A percentile compares a stretch with the other conserved stretches of the same genome.
Evolutionary conservation across 2,888 invertebrate genomes (phyloP).

Genomic region (Eledone cirrhosa): DNA sequence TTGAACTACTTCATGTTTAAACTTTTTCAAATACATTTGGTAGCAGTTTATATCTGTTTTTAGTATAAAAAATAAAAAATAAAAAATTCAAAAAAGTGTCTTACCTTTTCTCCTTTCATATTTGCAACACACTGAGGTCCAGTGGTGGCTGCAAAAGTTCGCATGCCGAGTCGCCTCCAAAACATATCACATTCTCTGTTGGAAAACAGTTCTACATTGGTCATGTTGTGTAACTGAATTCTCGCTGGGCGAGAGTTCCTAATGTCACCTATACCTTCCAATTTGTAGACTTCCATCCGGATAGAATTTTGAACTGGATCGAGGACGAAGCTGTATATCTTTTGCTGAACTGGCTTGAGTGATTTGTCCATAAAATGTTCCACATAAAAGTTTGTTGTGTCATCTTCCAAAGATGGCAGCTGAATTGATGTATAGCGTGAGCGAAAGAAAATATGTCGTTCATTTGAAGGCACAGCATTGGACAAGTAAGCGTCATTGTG

Average conservation of each 20-base stretch:
- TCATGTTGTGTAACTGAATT: constrained; percentile 36
- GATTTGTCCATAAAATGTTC: constrained; percentile 43
- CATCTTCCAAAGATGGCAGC: constrained; percentile 40
- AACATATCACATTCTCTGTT: constrained; percentile 51
- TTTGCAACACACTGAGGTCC: constrained; percentile 47
- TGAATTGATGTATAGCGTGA: constrained; percentile 45
- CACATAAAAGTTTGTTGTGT: constrained; percentile 46
- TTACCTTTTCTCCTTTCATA: constrained; percentile 46
- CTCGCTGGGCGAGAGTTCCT: constrained; percentile 34
- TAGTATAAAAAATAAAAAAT: too few species aligned
- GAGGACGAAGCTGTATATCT: constrained; percentile 44
- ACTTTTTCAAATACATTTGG: too few species aligned
- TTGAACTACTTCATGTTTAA: too few species aligned
- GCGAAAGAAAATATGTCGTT: constrained; percentile 33
- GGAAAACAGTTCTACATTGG: constrained; percentile 40
- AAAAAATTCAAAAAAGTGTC: too few species aligned
- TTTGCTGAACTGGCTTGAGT: constrained; percentile 42
- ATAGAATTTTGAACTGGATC: constrained; percentile 41
- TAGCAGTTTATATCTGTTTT: too few species aligned
- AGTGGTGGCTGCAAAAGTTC: constrained; percentile 50
- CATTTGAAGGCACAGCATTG: neutral
- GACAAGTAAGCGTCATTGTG: constrained; percentile 32
- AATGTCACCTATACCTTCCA: constrained; percentile 37
- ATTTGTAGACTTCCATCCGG: constrained; percentile 39
- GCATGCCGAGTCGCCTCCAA: constrained; percentile 46